These are phyloP conservation scores for Tiliqua scincoides DNA, from an alignment of 2,113 vertebrate genomes.

Conservation along the genomic window DNA sequence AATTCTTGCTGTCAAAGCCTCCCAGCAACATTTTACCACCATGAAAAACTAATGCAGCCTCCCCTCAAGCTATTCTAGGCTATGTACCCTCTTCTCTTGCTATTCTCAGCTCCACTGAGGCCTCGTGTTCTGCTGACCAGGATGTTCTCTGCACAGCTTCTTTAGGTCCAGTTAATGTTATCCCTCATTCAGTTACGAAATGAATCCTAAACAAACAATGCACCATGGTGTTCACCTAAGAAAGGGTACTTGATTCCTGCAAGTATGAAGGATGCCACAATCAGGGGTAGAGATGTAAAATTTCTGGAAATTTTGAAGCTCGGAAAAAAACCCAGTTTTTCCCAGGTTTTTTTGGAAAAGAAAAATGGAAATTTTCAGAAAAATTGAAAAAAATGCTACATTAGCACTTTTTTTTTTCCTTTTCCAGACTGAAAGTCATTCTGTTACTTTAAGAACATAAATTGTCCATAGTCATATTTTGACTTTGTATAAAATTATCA, in stretches of 20 bases:
- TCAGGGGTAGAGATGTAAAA: no score
- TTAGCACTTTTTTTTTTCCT: no score
- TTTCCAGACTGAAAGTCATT: no score
- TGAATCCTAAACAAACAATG: neutral
- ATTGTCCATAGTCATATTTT: no score
- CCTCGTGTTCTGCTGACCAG: fast-evolving
- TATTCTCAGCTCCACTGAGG: neutral
- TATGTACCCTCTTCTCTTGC: neutral
- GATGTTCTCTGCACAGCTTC: fast-evolving
- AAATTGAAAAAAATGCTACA: no score
- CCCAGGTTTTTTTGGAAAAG: no score
- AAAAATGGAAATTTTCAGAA: no score
- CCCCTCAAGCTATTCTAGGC: neutral
- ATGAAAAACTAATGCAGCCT: neutral
- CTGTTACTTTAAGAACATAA: no score
- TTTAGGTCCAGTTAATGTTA: neutral
- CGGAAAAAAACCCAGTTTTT: no score
- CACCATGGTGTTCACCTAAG: neutral
- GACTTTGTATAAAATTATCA: no score
- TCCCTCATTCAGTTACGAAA: neutral
- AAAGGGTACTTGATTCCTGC: neutral
- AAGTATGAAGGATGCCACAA: neutral
- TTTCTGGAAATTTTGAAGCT: no score
- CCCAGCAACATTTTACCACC: neutral
- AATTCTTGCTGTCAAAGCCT: slow-evolving; percentile 1